Evolutionary conservation across 2,797 vertebrate species (phyloP).

Genomic region (Brotula barbata): DNA sequence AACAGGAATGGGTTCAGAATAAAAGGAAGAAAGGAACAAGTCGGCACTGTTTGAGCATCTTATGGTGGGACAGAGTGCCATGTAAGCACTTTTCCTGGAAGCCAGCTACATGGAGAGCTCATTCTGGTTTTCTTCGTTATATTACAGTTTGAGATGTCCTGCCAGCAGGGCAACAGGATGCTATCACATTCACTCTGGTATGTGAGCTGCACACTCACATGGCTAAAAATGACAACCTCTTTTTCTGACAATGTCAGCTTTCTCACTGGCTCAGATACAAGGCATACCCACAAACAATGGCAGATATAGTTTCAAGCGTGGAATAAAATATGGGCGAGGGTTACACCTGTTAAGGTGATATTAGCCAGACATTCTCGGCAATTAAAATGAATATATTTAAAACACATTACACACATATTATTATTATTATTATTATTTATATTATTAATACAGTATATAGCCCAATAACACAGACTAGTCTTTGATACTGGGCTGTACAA

Average conservation of each 20-base stretch:
- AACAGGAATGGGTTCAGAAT: conserved; percentile 21
- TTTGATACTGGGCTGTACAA: no score
- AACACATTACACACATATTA: background rate
- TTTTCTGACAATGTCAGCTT: conserved; percentile 28
- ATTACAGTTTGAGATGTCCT: conserved; percentile 45
- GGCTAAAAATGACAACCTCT: conserved; percentile 27
- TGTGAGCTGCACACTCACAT: conserved; percentile 43
- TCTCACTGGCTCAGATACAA: conserved; percentile 30
- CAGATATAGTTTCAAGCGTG: background rate
- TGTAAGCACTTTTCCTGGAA: conserved; percentile 58
- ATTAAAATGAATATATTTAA: background rate
- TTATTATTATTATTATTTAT: background rate
- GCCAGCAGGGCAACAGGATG: conserved; percentile 54
- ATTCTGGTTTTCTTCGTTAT: conserved; percentile 54
- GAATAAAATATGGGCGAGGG: background rate
- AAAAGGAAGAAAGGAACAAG: conserved; percentile 44
- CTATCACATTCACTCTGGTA: conserved; percentile 55
- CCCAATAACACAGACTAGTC: no score
- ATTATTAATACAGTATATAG: no score
- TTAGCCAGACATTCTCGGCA: background rate
- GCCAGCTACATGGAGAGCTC: conserved; percentile 44
- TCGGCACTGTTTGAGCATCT: conserved; percentile 44
- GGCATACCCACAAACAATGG: conserved; percentile 9
- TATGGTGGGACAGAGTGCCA: conserved; percentile 60
- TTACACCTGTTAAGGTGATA: background rate